Conservation (phyloP, 2,113 vertebrate species). For the Pleuronectes platessa region DNA sequence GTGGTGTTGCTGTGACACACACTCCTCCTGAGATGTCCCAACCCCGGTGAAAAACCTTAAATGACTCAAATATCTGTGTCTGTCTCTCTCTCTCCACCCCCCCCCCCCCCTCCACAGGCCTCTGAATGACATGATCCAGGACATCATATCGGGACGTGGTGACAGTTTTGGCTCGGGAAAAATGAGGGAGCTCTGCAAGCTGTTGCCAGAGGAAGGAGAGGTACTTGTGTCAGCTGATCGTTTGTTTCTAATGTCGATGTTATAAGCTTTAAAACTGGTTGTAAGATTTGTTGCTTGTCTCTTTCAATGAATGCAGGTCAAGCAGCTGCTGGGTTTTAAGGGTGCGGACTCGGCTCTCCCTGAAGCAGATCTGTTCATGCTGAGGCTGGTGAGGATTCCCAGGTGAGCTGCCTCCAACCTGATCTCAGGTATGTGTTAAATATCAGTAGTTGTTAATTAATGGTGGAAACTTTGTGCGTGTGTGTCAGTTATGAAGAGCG, state of each 20-base stretch:
- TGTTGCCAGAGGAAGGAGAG: conserved; percentile 85
- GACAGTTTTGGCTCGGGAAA: conserved; percentile 80
- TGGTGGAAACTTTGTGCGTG: conserved; percentile 7
- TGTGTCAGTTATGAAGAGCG: conserved; percentile 79
- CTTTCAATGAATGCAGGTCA: conserved; percentile 70
- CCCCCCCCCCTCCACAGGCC: conserved; percentile 62
- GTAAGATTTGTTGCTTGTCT: neutral
- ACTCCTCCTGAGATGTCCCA: neutral
- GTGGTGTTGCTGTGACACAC: neutral
- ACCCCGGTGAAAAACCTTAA: conserved; percentile 16
- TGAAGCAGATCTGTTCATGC: conserved; percentile 84
- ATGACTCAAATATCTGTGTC: neutral
- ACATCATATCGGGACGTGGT: conserved; percentile 75
- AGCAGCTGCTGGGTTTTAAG: conserved; percentile 76
- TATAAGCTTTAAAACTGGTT: neutral
- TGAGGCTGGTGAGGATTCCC: conserved; percentile 80
- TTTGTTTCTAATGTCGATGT: neutral
- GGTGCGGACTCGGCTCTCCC: conserved; percentile 74
- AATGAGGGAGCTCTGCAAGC: conserved; percentile 80
- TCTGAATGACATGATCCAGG: conserved; percentile 69
- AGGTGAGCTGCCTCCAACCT: conserved; percentile 70
- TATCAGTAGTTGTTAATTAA: neutral
- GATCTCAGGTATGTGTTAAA: neutral
- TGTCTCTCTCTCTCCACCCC: neutral
- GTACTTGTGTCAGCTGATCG: conserved; percentile 50